phyloP scores from a whole-genome alignment of 2,888 invertebrate genomes.

The Aethes cnicana region DNA sequence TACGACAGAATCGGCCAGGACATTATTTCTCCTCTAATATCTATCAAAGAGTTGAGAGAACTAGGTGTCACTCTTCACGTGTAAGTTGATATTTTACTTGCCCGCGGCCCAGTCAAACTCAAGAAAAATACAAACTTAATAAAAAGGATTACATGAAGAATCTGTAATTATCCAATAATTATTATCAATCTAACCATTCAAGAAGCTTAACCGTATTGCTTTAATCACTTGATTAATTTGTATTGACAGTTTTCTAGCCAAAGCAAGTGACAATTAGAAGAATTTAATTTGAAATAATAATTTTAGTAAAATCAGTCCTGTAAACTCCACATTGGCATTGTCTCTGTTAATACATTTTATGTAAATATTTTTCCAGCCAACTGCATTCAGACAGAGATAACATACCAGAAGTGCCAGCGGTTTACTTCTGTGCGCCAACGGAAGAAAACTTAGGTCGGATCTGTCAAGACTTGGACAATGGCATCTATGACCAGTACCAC shows the following conservation, averaged over 20 bases:
- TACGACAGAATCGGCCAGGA: conserved; percentile 99
- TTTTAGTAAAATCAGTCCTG: too few species aligned
- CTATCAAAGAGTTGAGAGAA: conserved; percentile 97
- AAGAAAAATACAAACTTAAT: too few species aligned
- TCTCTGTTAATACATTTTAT: too few species aligned
- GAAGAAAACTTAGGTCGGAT: conserved; percentile 98
- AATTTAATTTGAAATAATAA: too few species aligned
- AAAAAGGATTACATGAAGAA: too few species aligned
- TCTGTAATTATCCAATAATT: too few species aligned
- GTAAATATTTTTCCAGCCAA: conserved; percentile 81
- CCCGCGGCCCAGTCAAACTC: background rate
- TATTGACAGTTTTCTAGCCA: too few species aligned
- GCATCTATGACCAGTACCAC: conserved; percentile 96
- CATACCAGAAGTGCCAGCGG: conserved; percentile 99
- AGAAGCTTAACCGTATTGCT: too few species aligned
- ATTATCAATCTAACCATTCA: too few species aligned
- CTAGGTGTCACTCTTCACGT: conserved; percentile 98
- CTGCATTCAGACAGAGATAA: conserved; percentile 93
- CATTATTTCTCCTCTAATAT: conserved; percentile 97
- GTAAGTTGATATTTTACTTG: conserved; percentile 80
- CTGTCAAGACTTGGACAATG: conserved; percentile 93
- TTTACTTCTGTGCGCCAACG: conserved; percentile 98
- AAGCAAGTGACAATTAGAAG: too few species aligned
- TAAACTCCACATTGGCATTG: too few species aligned
- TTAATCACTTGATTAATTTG: too few species aligned